These are phyloP conservation scores for Morus bassanus DNA, from an alignment of 2,797 vertebrate species.

Conservation along the genomic window DNA sequence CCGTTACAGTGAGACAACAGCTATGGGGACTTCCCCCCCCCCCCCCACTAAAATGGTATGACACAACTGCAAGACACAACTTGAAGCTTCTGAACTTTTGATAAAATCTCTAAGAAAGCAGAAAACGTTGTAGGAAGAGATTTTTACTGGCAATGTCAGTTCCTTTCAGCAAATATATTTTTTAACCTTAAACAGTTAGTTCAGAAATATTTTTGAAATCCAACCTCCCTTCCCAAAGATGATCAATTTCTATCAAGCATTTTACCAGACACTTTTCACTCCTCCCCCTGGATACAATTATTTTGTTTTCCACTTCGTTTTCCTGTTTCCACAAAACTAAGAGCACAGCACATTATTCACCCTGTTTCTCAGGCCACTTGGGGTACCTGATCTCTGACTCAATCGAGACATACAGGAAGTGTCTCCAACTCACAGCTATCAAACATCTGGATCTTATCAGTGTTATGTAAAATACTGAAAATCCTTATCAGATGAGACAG, in stretches of 20 bases:
- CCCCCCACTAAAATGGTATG: background rate
- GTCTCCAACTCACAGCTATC: background rate
- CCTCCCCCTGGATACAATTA: background rate
- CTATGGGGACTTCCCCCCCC: background rate
- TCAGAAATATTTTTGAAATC: background rate
- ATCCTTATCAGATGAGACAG: background rate
- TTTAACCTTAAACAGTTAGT: background rate
- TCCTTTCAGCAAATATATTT: background rate
- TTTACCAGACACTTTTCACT: background rate
- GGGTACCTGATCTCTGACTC: background rate
- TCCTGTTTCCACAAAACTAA: background rate
- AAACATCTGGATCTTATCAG: background rate
- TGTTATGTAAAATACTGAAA: background rate
- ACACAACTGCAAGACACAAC: background rate
- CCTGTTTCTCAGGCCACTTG: background rate
- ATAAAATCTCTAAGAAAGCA: background rate
- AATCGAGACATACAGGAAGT: background rate
- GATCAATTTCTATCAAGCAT: background rate
- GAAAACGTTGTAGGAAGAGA: background rate
- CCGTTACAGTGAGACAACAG: background rate
- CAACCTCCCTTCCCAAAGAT: background rate
- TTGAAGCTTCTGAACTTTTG: background rate
- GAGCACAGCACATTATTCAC: background rate
- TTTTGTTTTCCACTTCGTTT: background rate
- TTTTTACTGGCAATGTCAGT: background rate